These are phyloP conservation scores for Engraulis encrasicolus DNA, from an alignment of 2,113 vertebrate species.

Conservation along the genomic window DNA sequence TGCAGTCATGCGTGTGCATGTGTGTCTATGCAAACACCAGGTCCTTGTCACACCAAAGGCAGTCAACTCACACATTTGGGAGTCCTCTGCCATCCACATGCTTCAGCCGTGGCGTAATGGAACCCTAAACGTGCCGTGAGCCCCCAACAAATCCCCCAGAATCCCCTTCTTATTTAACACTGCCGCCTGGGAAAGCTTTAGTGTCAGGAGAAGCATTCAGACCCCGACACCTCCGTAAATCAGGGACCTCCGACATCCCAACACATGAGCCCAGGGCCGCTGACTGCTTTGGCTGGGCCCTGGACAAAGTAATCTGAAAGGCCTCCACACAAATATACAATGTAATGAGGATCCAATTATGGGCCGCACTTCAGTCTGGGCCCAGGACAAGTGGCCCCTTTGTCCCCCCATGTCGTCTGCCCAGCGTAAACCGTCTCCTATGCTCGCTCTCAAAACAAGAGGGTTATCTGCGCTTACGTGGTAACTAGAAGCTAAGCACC, in stretches of 20 bases:
- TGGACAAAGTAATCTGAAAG: too few species aligned
- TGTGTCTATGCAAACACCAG: too few species aligned
- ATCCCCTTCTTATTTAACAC: slow-evolving; percentile 51
- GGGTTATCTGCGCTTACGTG: neutral
- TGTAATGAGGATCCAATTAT: too few species aligned
- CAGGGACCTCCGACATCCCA: slow-evolving; percentile 31
- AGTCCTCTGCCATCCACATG: slow-evolving; percentile 17
- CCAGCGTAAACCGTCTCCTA: neutral
- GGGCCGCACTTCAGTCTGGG: too few species aligned
- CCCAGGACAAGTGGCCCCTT: too few species aligned
- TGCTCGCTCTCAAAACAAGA: neutral
- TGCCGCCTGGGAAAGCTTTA: slow-evolving; percentile 45
- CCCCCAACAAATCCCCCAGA: slow-evolving; percentile 50
- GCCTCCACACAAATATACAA: too few species aligned
- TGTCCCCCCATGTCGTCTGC: too few species aligned
- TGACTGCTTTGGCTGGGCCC: too few species aligned
- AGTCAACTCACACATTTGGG: slow-evolving; percentile 12
- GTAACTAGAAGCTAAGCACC: neutral
- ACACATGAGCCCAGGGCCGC: too few species aligned
- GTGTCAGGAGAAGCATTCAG: slow-evolving; percentile 38
- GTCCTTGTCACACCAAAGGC: slow-evolving; percentile 6
- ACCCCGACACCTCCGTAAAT: slow-evolving; percentile 52
- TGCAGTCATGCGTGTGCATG: too few species aligned
- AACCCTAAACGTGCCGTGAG: slow-evolving; percentile 32
- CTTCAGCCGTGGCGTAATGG: slow-evolving; percentile 48